These are phyloP conservation scores for Drosophila ficusphila DNA, from an alignment of 1,140 invertebrate species.

Conservation along the genomic window DNA sequence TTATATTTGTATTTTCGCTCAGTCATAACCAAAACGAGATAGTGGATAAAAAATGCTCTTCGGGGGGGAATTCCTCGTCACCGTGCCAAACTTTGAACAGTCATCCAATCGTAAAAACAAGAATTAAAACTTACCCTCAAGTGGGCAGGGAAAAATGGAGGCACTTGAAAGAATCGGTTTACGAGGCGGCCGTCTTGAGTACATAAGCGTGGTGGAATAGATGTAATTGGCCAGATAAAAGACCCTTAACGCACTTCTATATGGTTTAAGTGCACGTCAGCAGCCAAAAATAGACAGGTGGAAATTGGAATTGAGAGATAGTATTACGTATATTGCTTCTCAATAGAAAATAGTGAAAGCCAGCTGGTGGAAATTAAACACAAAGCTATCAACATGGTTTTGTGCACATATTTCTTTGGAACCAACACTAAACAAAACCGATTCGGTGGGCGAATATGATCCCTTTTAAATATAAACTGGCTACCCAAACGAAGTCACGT, in stretches of 20 bases:
- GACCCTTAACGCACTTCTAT: constrained; percentile 4
- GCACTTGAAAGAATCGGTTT: constrained; percentile 24
- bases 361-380: not conserved
- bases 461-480: not conserved
- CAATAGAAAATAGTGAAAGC: not conserved
- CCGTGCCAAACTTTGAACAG: constrained; percentile 7
- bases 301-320: not conserved
- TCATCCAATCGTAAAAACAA: constrained; percentile 28
- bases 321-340: not conserved
- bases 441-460: not conserved
- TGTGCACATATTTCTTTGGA: not conserved
- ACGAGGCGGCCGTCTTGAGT: constrained; percentile 19
- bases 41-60: constrained; percentile 9
- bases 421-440: not conserved
- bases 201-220: constrained; percentile 28
- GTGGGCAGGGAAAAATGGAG: constrained; percentile 1
- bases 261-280: not conserved
- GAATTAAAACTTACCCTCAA: constrained; percentile 20
- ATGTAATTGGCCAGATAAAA: constrained; percentile 43
- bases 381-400: not conserved
- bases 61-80: constrained; percentile 14
- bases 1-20: not conserved
- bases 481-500: not conserved
- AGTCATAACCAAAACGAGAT: not conserved
- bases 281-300: constrained; percentile 8